A percentile compares a stretch with the other conserved stretches of the same genome.
phyloP scores from a whole-genome alignment of 2,797 vertebrate species.

The Lindbergichthys nudifrons region DNA sequence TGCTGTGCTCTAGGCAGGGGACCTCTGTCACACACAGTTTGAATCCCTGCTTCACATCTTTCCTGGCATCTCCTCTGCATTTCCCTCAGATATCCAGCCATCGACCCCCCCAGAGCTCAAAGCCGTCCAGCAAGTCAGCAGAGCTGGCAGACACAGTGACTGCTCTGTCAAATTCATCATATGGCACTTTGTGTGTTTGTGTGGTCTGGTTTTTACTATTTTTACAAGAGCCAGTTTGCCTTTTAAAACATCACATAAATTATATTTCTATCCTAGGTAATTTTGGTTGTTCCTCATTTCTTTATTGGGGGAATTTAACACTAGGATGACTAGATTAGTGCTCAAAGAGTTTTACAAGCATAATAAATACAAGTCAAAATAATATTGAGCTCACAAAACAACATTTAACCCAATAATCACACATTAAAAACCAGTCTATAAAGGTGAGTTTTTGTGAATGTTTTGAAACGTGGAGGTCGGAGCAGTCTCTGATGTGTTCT shows the following conservation, averaged over 20 bases:
- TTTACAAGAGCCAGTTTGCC: not conserved
- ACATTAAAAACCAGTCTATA: too few species aligned
- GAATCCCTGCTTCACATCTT: conserved; percentile 65
- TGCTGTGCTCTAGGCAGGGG: conserved; percentile 62
- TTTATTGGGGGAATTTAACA: not conserved
- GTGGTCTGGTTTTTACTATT: conserved; percentile 15
- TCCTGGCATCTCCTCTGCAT: conserved; percentile 70
- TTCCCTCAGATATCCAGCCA: conserved; percentile 78
- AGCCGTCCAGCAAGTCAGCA: conserved; percentile 56
- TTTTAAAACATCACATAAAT: not conserved
- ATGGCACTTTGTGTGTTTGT: conserved; percentile 3
- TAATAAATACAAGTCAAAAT: too few species aligned
- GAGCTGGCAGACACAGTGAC: conserved; percentile 55
- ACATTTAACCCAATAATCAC: too few species aligned
- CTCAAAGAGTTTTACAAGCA: too few species aligned
- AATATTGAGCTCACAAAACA: too few species aligned
- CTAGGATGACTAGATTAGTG: not conserved
- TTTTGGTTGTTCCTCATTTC: not conserved
- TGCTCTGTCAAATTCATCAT: conserved; percentile 49
- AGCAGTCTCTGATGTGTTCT: too few species aligned
- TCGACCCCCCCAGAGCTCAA: conserved; percentile 50
- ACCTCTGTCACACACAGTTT: conserved; percentile 69
- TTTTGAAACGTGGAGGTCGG: too few species aligned
- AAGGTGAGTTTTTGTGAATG: too few species aligned
- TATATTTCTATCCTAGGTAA: not conserved